Conservation (phyloP, 2,888 invertebrate species). For the Isotomurus palustris region DNA sequence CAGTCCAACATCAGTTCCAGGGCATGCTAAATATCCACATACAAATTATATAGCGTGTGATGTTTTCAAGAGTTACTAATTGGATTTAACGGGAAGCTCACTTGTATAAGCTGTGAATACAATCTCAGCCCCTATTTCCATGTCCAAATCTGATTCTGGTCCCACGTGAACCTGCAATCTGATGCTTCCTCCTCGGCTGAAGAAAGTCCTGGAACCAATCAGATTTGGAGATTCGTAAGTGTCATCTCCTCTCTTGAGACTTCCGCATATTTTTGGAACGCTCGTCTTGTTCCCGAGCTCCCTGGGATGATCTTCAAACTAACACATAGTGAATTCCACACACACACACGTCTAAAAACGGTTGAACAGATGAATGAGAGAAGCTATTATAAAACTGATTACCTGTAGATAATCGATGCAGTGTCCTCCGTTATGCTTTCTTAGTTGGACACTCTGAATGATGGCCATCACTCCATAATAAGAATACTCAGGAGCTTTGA, state of each 20-base stretch:
- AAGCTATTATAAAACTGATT: not conserved
- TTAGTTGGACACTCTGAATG: constrained; percentile 18
- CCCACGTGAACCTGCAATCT: constrained; percentile 16
- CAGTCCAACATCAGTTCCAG: constrained; percentile 14
- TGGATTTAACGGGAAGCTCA: no score
- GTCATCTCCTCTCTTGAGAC: constrained; percentile 5
- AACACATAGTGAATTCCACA: no score
- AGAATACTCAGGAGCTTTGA: constrained; percentile 20
- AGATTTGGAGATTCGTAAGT: not conserved
- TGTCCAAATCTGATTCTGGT: not conserved
- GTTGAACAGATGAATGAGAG: not conserved
- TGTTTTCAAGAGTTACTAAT: no score
- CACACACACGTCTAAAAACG: no score
- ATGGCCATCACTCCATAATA: constrained; percentile 20
- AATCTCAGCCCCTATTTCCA: constrained; percentile 18
- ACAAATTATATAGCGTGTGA: not conserved
- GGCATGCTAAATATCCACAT: constrained; percentile 13
- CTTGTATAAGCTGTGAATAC: constrained; percentile 26
- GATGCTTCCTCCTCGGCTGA: constrained; percentile 11
- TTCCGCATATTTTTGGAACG: constrained; percentile 18
- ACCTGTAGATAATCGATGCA: no score
- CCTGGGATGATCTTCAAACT: no score
- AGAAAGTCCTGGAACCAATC: constrained; percentile 11
- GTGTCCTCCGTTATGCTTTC: not conserved
- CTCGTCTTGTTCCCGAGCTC: no score